Evolutionary conservation across 2,888 invertebrate genomes (phyloP), one percentile per base, ranked within the genome.

Genomic region (Conus canariensis): DNA sequence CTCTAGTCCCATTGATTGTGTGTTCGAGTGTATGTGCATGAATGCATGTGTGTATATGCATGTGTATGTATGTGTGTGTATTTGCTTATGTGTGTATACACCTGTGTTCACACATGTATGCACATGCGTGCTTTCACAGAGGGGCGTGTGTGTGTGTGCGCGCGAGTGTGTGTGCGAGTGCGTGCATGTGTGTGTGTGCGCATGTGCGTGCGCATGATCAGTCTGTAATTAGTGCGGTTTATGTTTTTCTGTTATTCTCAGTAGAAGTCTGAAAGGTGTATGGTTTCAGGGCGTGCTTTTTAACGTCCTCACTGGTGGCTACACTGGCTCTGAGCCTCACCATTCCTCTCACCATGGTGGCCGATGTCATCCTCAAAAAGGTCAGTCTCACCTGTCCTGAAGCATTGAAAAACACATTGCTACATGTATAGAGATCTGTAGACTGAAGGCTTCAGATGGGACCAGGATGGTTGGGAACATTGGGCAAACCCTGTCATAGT

Each of bases 271-370:
- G 58, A 2, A 56, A 22, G 16, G 58, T 83, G 19, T 83, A 8
- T 83, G 22, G 19, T 80, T 96, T 5, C 96, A 99, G 99, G 98
- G 99, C 99, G 88, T 98, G 98, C 94, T 98, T 99, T 94, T 97
- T 99, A 94, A 99, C 99, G 30, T 99, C 99, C 22, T 98, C 98
- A 0, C 97, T 98, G 87, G 98, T 98, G 94, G 99, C 98, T 58
- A 98, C 98, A 2, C 96, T 98, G 94, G 97, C 98, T 90, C 97
- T 99, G 92, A 98, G 98, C 93, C 97, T 99, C 94, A 98, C 98
- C 92, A 98, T 98, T 96, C 99, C 99, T 90, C 97, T 99, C 96
- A 98, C 98, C 70, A 98, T 98, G 97, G 96, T 98, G 93, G 98
- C 98, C 93, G 99, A 99, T 96, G 97, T 98, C 82, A 95, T 98